Base-by-base conservation (phyloP, 2,797 vertebrate genomes). In the Phoebastria nigripes region DNA sequence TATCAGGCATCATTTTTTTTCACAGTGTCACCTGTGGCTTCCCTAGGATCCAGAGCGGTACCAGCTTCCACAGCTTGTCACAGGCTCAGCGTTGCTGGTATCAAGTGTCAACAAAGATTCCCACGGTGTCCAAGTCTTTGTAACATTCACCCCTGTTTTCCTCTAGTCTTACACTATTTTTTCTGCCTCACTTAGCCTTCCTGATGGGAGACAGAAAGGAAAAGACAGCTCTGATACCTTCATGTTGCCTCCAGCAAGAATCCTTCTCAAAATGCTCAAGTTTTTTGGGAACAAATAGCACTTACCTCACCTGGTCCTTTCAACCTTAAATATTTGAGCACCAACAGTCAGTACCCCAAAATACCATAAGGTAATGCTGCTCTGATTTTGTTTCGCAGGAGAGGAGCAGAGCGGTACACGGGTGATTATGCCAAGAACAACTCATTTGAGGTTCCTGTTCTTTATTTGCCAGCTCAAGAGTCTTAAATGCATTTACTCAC, bases 331-430 rank as follows among this genome's bases (percentile, higher is more conserved):
- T 25, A 76, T 67, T 18, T 41, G 42, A 62, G 61, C 42, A 70
- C 19, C 33, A 31, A 12, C 1, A 8, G 11, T 42, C 39, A 78
- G 49, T 35, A 65, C 11, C 18, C n/a, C 56, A 70, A 77, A 81
- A 44, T 33, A 44, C n/a, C n/a, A 13, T 11, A 39, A 22, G 31
- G 15, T 28, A 73, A 86, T 15, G 8, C 18, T 59, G 24, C 21
- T 83, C 25, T 49, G 47, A 42, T 58, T 88, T 69, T 5, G 0
- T n/a, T 61, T 73, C 5, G 1, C 0, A 1, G 21, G 13, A n/a
- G 42, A 58, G 29, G 5, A 74, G 12, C 17, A 20, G 28, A 65
- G 33, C 2, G 1, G 9, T 24, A 69, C 18, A 2, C 0, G 1
- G 46, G 6, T 44, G 25, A 69, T 51, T 37, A 31, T 10, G 8